phyloP scores from a whole-genome alignment of 2,888 invertebrate species.

The Fissipunctia ypsillon region DNA sequence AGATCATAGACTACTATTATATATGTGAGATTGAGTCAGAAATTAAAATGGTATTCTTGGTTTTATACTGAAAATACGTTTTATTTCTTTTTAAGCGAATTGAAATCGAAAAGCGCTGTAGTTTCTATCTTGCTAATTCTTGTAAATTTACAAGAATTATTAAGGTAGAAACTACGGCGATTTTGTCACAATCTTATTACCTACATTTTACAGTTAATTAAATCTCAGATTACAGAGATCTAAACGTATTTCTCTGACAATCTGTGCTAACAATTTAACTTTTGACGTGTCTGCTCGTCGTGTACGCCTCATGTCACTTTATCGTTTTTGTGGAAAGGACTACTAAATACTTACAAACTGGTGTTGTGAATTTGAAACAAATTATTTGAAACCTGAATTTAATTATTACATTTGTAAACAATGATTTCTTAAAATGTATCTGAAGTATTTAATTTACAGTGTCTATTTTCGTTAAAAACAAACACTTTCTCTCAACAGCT shows the following conservation, averaged over 20 bases:
- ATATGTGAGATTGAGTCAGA: background rate
- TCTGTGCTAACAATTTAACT: background rate
- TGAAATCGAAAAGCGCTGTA: too few relatives aligned
- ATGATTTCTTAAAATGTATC: slow-evolving; percentile 61
- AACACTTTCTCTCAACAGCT: slow-evolving; percentile 68
- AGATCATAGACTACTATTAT: too few relatives aligned
- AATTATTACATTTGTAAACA: slow-evolving; percentile 30
- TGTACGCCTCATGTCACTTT: slow-evolving; percentile 78
- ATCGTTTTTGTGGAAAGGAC: slow-evolving; percentile 50
- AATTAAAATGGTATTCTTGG: background rate
- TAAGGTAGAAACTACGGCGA: background rate
- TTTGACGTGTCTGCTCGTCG: slow-evolving; percentile 77
- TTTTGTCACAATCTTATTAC: background rate
- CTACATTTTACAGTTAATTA: background rate
- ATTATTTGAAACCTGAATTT: slow-evolving; percentile 30
- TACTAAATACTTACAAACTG: slow-evolving; percentile 40
- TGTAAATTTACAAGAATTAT: too few relatives aligned
- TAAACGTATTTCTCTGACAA: slow-evolving; percentile 41
- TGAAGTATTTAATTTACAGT: slow-evolving; percentile 40
- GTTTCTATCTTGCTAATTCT: too few relatives aligned
- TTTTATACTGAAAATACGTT: background rate
- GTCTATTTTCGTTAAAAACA: slow-evolving; percentile 55
- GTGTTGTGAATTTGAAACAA: slow-evolving; percentile 57
- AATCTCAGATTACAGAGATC: background rate
- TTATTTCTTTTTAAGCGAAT: background rate